Evolutionary conservation across 2,113 vertebrate genomes (phyloP).

Genomic region (Pagrus major): DNA sequence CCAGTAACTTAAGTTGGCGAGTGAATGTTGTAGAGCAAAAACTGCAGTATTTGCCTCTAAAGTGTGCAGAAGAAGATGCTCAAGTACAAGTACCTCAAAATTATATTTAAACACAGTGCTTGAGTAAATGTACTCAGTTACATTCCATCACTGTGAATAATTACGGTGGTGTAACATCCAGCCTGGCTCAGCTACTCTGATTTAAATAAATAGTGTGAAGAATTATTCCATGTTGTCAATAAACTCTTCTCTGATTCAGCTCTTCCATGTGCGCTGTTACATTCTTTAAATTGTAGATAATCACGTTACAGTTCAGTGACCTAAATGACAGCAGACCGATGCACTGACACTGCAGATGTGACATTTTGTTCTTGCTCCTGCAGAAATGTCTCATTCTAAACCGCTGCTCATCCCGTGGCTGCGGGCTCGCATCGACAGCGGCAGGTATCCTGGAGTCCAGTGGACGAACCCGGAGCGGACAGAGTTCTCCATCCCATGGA

Average conservation of each 20-base stretch:
- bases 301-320: background rate
- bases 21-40: too few species aligned
- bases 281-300: too few species aligned
- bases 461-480: conserved; percentile 83
- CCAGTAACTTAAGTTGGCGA: too few species aligned
- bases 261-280: too few species aligned
- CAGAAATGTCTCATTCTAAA: conserved; percentile 84
- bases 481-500: conserved; percentile 90
- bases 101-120: too few species aligned
- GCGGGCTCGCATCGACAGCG: conserved; percentile 78
- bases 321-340: background rate
- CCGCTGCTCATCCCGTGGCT: conserved; percentile 90
- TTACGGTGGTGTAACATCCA: background rate
- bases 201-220: background rate
- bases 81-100: too few species aligned
- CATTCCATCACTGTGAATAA: too few species aligned
- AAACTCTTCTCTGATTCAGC: too few species aligned
- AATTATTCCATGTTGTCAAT: background rate
- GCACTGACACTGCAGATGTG: background rate
- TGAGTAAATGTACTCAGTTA: too few species aligned
- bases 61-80: too few species aligned
- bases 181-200: background rate
- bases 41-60: too few species aligned
- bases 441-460: conserved; percentile 83
- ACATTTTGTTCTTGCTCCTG: background rate